Base-by-base conservation (phyloP, 1,140 invertebrate species). In the Zaprionus gabonicus region DNA sequence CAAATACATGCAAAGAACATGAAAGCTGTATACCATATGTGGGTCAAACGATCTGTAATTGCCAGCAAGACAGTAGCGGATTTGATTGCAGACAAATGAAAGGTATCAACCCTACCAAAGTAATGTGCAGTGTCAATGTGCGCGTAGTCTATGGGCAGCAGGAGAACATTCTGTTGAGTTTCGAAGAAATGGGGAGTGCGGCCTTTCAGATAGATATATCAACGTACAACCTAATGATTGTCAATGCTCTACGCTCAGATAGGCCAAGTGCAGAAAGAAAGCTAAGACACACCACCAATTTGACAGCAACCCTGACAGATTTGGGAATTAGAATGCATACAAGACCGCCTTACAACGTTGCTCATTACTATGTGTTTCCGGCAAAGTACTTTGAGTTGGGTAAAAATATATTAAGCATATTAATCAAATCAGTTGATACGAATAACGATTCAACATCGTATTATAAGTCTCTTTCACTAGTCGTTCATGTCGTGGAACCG, bases 81-180 rank as follows among this genome's bases (percentile, higher is more conserved):
- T 0, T 7, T n/a, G 41, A 71, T 6, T 64, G 41, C 44, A 5
- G n/a, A 1, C 12, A 36, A 15, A 36, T 5, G 2, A 17, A 55
- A 13, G 17, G 5, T n/a, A 7, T 20, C 1, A 13, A 28, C 17
- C 27, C 36, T 4, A 74, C 57, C 23, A 73, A 63, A 9, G 28
- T 27, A 1, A 25, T 77, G n/a, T 67, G 62, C 46, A 67, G 7
- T 7, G 73, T 57, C 13, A 77, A 77, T 57, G 31, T 67, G 0
- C 63, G 62, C n/a, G 63, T 31, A 0, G 7, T 56, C 9, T 60
- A 62, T 62, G 75, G 63, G 0, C 13, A n/a, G 0, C 15, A 28
- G 15, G 56, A 72, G 46, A 20, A 46, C 1, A 56, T 77, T 7
- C 28, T 77, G 13, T 17, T 77, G 15, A 77, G 75, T 25, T 73